phyloP scores from a whole-genome alignment of 1,140 invertebrate genomes.

The Lysiphlebus fabarum region DNA sequence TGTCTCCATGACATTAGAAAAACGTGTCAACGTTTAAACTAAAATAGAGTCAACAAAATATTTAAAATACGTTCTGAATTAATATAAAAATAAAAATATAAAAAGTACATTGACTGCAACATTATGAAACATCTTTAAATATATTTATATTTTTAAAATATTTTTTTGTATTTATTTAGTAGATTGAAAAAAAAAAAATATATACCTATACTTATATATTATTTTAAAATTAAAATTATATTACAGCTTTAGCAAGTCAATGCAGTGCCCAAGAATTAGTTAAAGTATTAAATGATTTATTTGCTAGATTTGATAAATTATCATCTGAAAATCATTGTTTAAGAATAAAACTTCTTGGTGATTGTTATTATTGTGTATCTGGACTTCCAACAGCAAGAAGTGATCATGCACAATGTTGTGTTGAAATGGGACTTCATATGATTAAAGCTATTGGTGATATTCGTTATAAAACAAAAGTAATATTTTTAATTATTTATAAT shows the following conservation, averaged over 20 bases:
- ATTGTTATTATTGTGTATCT: conserved; percentile 96
- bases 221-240: conserved; percentile 1
- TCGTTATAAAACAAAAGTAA: conserved; percentile 75
- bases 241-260: conserved; percentile 82
- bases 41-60: not conserved
- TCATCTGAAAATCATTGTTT: conserved; percentile 91
- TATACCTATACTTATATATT: not conserved
- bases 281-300: conserved; percentile 92
- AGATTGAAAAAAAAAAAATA: not conserved
- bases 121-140: too few relatives aligned
- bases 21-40: conserved; percentile 7
- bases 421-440: conserved; percentile 97
- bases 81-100: too few relatives aligned
- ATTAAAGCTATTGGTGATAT: conserved; percentile 88
- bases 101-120: too few relatives aligned
- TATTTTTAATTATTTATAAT: conserved; percentile 13
- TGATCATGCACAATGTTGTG: conserved; percentile 92
- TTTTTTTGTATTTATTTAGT: not conserved
- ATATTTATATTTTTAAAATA: conserved; percentile 8
- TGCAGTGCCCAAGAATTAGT: conserved; percentile 91
- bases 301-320: conserved; percentile 94
- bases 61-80: too few relatives aligned
- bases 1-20: conserved; percentile 12
- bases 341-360: conserved; percentile 89
- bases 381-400: conserved; percentile 75